phyloP scores from a whole-genome alignment of 2,113 vertebrate species.

The Syngnathus typhle region DNA sequence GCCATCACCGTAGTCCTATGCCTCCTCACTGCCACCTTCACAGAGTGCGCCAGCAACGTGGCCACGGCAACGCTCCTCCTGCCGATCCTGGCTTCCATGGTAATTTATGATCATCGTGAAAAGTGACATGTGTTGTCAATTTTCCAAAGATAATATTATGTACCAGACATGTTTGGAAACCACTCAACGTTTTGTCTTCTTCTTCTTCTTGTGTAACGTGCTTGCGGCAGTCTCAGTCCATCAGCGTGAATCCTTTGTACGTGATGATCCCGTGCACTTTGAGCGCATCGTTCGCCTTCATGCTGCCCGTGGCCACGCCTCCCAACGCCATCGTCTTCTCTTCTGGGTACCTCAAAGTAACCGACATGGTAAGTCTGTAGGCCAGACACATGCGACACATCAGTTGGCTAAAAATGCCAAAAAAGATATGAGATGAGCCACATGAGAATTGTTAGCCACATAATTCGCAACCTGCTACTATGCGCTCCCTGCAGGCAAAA shows the following conservation, averaged over 20 bases:
- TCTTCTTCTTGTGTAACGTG: neutral
- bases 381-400: neutral
- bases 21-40: constrained; percentile 76
- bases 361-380: constrained; percentile 84
- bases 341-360: constrained; percentile 80
- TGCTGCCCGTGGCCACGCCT: constrained; percentile 91
- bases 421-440: neutral
- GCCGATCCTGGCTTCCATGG: constrained; percentile 92
- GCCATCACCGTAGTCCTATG: constrained; percentile 78
- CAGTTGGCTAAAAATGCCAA: no score
- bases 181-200: neutral
- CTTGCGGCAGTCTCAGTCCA: constrained; percentile 73
- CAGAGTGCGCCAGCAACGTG: constrained; percentile 89
- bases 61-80: constrained; percentile 92
- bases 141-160: no score
- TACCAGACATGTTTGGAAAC: neutral
- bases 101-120: constrained; percentile 34
- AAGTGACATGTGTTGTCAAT: no score
- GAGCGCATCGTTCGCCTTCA: constrained; percentile 92
- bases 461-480: neutral
- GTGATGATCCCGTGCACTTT: constrained; percentile 92
- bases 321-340: constrained; percentile 92
- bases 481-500: constrained; percentile 70
- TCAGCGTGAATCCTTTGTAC: constrained; percentile 83
- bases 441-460: neutral